Evolutionary conservation across 2,888 invertebrate species (phyloP).

Genomic region (Spodoptera exigua): DNA sequence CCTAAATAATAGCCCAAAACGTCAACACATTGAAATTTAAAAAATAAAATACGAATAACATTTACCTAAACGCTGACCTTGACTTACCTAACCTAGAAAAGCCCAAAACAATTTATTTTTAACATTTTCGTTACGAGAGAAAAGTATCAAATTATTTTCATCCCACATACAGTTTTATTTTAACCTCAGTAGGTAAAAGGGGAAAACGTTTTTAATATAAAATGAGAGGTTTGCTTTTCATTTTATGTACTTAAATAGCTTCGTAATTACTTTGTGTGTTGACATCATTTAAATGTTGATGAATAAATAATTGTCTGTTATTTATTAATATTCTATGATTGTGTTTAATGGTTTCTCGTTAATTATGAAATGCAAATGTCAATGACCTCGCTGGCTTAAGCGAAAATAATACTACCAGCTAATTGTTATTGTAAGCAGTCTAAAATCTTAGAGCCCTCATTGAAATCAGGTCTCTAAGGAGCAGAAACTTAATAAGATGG

Average conservation of each 20-base stretch:
- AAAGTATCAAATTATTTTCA: neutral
- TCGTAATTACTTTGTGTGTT: constrained; percentile 31
- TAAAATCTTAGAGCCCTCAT: no score
- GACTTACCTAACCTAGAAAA: neutral
- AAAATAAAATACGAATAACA: neutral
- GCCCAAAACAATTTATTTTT: neutral
- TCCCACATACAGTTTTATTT: constrained; percentile 9
- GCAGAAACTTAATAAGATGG: no score
- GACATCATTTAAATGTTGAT: constrained; percentile 19
- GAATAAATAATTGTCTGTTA: constrained; percentile 16
- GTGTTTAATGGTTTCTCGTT: no score
- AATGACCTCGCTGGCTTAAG: neutral
- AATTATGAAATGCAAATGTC: neutral
- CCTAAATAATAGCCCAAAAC: no score
- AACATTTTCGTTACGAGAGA: neutral
- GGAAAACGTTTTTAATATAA: constrained; percentile 18
- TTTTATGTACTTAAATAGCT: constrained; percentile 20
- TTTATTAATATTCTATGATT: neutral
- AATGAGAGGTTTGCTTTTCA: constrained; percentile 39
- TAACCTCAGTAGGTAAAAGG: constrained; percentile 5
- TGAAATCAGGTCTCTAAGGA: no score
- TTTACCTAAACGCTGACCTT: neutral
- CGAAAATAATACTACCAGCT: no score
- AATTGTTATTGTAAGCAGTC: no score
- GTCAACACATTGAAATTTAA: no score